A percentile compares a stretch with the other conserved stretches of the same genome.
These are phyloP conservation scores for Monarcha castaneiventris DNA, from an alignment of 2,113 vertebrate species.

Conservation along the genomic window DNA sequence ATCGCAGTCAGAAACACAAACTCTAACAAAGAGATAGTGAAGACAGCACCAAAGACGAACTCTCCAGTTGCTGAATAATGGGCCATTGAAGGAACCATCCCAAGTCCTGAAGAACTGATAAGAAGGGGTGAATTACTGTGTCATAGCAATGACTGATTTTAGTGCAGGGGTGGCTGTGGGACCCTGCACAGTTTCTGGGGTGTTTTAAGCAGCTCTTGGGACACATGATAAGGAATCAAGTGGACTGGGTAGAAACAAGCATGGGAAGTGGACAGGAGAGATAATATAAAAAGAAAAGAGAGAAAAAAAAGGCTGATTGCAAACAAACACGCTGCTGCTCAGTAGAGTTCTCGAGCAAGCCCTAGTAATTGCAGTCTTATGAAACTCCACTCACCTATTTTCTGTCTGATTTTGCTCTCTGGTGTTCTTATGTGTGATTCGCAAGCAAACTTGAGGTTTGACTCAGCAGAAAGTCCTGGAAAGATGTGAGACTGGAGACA, in stretches of 20 bases:
- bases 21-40: not conserved
- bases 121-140: not conserved
- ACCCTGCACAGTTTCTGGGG: not conserved
- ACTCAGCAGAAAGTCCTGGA: not conserved
- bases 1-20: not conserved
- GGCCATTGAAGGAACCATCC: not conserved
- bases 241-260: not conserved
- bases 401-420: not conserved
- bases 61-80: not conserved
- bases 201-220: not conserved
- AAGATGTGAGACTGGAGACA: not conserved
- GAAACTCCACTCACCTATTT: not conserved
- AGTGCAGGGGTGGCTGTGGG: not conserved
- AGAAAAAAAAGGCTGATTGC: not conserved
- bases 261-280: rapidly evolving
- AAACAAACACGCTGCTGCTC: not conserved
- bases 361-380: not conserved
- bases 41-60: not conserved
- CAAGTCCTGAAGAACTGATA: not conserved
- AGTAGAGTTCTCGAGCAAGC: not conserved
- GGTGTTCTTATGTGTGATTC: not conserved
- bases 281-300: not conserved
- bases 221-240: not conserved
- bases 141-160: not conserved
- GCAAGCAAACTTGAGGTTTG: not conserved